Evolutionary conservation across 2,113 vertebrate species (phyloP).

Genomic region (Chelonoidis abingdonii): DNA sequence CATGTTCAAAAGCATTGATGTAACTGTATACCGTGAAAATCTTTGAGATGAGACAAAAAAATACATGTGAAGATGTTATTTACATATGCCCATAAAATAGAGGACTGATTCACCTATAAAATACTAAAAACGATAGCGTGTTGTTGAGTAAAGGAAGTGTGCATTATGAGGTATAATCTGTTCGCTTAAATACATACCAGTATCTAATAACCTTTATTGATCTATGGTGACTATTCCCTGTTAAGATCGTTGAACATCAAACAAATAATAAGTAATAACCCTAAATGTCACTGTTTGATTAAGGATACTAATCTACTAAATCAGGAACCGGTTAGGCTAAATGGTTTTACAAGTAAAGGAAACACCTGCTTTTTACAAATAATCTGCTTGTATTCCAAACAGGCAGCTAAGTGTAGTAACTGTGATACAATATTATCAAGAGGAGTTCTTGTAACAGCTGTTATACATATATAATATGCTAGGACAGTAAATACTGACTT

Average conservation of each 20-base stretch:
- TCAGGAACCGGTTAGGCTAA: constrained; percentile 78
- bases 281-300: constrained; percentile 73
- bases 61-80: constrained; percentile 10
- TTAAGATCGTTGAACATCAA: constrained; percentile 80
- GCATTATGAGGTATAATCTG: constrained; percentile 52
- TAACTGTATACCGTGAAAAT: constrained; percentile 2
- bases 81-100: constrained; percentile 37
- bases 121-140: neutral
- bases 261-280: constrained; percentile 76
- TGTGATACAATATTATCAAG: constrained; percentile 49
- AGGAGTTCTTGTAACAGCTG: constrained; percentile 31
- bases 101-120: constrained; percentile 35
- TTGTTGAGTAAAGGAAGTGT: constrained; percentile 16
- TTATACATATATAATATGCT: neutral
- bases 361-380: constrained; percentile 82
- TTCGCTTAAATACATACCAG: constrained; percentile 56
- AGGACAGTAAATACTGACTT: neutral
- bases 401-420: neutral
- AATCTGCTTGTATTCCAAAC: constrained; percentile 73
- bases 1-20: neutral
- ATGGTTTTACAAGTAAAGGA: constrained; percentile 79
- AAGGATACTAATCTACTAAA: constrained; percentile 75
- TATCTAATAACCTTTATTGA: constrained; percentile 77
- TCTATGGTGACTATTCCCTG: constrained; percentile 71
- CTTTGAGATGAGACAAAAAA: constrained; percentile 27